Conservation (phyloP, 2,888 invertebrate species). For the Gasteruption jaculator region DNA sequence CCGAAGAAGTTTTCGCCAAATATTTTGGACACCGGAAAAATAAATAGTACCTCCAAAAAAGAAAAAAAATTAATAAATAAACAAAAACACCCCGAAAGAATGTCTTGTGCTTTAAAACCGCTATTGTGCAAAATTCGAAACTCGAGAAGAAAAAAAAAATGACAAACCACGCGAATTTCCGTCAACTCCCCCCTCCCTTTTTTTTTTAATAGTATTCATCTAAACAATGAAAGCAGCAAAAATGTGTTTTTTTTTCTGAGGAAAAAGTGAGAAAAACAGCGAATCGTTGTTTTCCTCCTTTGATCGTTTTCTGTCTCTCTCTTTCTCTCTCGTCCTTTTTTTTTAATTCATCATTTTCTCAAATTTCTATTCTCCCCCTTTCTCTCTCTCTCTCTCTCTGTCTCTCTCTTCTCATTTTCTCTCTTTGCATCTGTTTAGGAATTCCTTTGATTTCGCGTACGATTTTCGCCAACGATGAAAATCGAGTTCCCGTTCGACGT, state of each 20-base stretch:
- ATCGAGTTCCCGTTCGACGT: no score
- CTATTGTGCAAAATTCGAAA: no score
- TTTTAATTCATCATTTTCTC: conserved; percentile 26
- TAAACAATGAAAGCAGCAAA: conserved; percentile 49
- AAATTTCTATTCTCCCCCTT: conserved; percentile 8
- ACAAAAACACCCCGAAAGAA: no score
- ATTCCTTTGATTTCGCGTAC: conserved; percentile 20
- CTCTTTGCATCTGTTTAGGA: conserved; percentile 22
- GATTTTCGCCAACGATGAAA: no score
- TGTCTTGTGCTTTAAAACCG: no score
- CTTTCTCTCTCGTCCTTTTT: conserved; percentile 1
- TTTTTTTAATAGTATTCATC: conserved; percentile 41
- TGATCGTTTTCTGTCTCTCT: conserved; percentile 8
- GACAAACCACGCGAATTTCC: no score
- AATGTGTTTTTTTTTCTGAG: conserved; percentile 37
- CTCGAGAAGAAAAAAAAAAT: no score
- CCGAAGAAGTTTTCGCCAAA: conserved; percentile 43
- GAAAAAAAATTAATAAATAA: conserved; percentile 1
- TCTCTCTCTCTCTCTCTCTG: conserved; percentile 8
- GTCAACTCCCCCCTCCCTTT: conserved; percentile 9
- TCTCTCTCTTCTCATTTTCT: conserved; percentile 8
- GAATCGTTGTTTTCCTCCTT: conserved; percentile 4
- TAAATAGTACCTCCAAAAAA: background rate
- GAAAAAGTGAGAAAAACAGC: conserved; percentile 29
- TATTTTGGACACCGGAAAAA: no score